Evolutionary conservation across 1,140 invertebrate species (phyloP), one percentile per base, ranked within the genome.

Genomic region (Anastrepha ludens): DNA sequence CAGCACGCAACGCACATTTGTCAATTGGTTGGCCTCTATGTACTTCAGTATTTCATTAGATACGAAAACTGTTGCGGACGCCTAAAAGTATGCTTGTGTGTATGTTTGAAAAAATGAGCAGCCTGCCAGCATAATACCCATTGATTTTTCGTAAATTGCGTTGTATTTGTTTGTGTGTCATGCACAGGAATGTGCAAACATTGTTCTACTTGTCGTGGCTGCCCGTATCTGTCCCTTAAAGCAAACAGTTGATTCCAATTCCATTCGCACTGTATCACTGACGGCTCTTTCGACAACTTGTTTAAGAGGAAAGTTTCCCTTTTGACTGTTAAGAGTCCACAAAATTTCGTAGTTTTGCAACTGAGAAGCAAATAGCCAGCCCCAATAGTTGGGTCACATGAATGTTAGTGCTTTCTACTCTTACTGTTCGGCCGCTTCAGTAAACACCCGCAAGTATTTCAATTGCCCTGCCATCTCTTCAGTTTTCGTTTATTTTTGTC

Each of bases 241-340:
- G 13, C 15, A 17, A 41, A 13, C 6, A 44, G 67, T 74, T 41
- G 17, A 74, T 74, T 17, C 67, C 67, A 74, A 74, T 74, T 74
- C 44, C 41, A 41, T 74, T 15, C 13, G 67, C 67, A 74, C 44
- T 74, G 67, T 74, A 41, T 74, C 67, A 74, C 41, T 44, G 15
- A 47, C 13, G 67, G 41, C 67, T n/a, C 13, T 7, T 44, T 47
- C 6, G 13, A 44, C 41, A 74, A 29, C 4, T 74, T 74, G 11
- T 1, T 5, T 47, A 1, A 9, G 2, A 11, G n/a, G 15, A 44
- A n/a, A 74, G 41, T 47, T 11, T 29, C 29, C 29, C 29, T 29
- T 39, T 74, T 17, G 15, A 41, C 39, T 47, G 67, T 13, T 17
- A 47, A 74, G 17, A 15, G 5, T 47, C 6, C 6, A 15, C 39